Base-by-base conservation (phyloP, 2,113 vertebrate genomes). In the Oriolus oriolus region DNA sequence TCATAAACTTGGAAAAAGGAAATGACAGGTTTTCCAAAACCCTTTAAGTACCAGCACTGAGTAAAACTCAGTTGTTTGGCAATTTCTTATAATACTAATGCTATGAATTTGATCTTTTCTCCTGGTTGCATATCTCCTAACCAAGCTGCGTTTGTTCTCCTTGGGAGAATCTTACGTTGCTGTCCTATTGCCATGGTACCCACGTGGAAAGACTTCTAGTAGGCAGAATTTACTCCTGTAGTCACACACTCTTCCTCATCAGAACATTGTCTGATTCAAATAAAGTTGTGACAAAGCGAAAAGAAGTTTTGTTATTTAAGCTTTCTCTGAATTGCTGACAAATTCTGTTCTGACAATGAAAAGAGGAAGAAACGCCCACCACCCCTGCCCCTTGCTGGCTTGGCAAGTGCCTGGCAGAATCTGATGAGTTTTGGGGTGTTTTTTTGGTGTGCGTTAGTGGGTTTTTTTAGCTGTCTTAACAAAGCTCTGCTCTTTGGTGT, bases 331-430 rank as follows among this genome's bases (percentile, higher is more conserved):
- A 63, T 63, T 70, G 26, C 45, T 52, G 35, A 39, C 33, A 59
- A 26, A 90, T 54, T 50, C 42, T 57, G 13, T 69, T 33, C 50
- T 77, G 56, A 39, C 19, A 57, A 17, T 14, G 30, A 15, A 49
- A 45, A 77, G 35, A 52, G 23, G 30, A 71, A 6, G 45, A 57
- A 78, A 37, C 18, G 28, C 22, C 4, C 8, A 4, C 5, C 8
- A 4, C 5, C 8, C 2, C 3, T 4, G 3, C 1, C 2, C 13
- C 6, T 17, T 17, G 6, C 2, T 81, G 49, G 11, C 31, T 74
- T 87, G 47, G 19, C 24, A 65, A 31, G 57, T 28, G 81, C 30
- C 19, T 77, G n/a, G 19, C 14, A 50, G 30, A 86, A 45, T 33
- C 26, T 50, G 42, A 28, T 22, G 61, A 12, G 24, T 41, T 87